A percentile compares a stretch with the other conserved stretches of the same genome.
Evolutionary conservation across 2,888 invertebrate genomes (phyloP).

Genomic region (Ischnura elegans): DNA sequence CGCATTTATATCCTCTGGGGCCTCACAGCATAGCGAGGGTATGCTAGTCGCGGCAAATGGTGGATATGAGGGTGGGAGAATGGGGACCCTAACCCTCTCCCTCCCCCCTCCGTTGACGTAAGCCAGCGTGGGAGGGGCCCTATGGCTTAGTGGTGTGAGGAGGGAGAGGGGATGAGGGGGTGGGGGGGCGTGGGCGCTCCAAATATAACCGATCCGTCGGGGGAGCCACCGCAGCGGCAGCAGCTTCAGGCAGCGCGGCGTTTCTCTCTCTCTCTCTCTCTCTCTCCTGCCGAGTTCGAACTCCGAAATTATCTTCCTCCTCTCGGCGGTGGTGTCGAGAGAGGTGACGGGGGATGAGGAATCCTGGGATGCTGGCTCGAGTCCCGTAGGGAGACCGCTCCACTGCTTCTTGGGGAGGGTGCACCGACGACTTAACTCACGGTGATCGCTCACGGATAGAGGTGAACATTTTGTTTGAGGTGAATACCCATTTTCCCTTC

Average conservation of each 20-base stretch:
- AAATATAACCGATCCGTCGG: neutral
- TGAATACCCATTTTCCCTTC: neutral
- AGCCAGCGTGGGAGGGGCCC: slow-evolving; percentile 30
- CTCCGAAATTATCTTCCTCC: slow-evolving; percentile 10
- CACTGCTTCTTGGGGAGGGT: neutral
- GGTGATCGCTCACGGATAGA: neutral
- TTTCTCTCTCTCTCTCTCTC: too few species aligned
- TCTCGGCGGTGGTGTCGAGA: neutral
- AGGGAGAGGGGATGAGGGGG: neutral
- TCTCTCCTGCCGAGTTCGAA: slow-evolving; percentile 30
- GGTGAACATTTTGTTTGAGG: neutral
- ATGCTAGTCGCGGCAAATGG: neutral
- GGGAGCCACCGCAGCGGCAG: slow-evolving; percentile 14
- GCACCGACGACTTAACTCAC: neutral
- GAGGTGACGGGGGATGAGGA: neutral
- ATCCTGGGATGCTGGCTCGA: neutral
- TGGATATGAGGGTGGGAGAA: neutral
- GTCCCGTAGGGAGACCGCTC: neutral
- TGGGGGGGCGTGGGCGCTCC: neutral
- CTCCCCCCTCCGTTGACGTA: neutral
- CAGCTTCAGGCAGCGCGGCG: neutral
- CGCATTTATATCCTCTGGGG: too few species aligned
- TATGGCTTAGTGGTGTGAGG: neutral
- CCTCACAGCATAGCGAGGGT: too few species aligned
- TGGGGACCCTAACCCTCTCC: too few species aligned